Conservation (phyloP, 2,888 invertebrate genomes). For the Micoletzkya japonica region DNA sequence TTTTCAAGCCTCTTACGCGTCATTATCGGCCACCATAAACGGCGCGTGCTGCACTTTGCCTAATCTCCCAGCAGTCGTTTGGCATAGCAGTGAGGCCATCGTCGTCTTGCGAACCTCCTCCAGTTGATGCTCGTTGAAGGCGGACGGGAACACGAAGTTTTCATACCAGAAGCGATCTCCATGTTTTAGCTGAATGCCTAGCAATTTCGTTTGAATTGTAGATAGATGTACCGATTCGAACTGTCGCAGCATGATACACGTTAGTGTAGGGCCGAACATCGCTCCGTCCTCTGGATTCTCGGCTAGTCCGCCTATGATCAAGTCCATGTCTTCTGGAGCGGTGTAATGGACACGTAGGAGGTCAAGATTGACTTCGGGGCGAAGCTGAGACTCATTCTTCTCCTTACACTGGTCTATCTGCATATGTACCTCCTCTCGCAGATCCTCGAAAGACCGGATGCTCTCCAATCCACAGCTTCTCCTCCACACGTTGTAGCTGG, state of each 20-base stretch:
- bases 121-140: slow-evolving; percentile 59
- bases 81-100: slow-evolving; percentile 57
- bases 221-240: slow-evolving; percentile 47
- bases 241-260: slow-evolving; percentile 60
- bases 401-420: background rate
- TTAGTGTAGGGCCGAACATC: slow-evolving; percentile 62
- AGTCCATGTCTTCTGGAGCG: slow-evolving; percentile 59
- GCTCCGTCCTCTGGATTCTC: slow-evolving; percentile 55
- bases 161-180: slow-evolving; percentile 65
- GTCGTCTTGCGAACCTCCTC: slow-evolving; percentile 53
- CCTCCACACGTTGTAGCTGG: slow-evolving; percentile 54
- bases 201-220: background rate
- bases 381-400: slow-evolving; percentile 32
- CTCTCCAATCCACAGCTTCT: slow-evolving; percentile 51
- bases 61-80: slow-evolving; percentile 54
- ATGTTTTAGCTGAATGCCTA: slow-evolving; percentile 39
- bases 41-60: slow-evolving; percentile 56
- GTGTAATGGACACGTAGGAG: slow-evolving; percentile 39
- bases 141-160: slow-evolving; percentile 62
- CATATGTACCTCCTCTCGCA: slow-evolving; percentile 30
- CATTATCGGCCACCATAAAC: slow-evolving; percentile 58
- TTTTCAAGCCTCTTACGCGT: slow-evolving; percentile 42
- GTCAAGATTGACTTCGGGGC: slow-evolving; percentile 34
- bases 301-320: slow-evolving; percentile 61
- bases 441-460: slow-evolving; percentile 36